Percentiles rank a stretch among this genome's conserved stretches.
These are phyloP conservation scores for Psophia crepitans DNA, from an alignment of 2,113 vertebrate species.

Conservation along the genomic window DNA sequence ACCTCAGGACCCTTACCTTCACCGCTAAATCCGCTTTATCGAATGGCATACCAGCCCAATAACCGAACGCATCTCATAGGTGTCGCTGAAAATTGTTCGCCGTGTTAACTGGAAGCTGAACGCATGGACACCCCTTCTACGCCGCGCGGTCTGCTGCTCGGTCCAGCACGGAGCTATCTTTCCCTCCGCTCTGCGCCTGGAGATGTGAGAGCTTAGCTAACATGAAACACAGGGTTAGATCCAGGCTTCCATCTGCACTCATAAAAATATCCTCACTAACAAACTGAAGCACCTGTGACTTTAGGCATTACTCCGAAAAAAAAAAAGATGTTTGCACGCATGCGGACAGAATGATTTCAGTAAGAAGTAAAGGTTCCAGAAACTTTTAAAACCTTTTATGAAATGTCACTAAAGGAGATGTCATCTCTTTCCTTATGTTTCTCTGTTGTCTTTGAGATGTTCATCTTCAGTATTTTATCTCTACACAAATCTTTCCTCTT, in stretches of 20 bases:
- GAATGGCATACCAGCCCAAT: background rate
- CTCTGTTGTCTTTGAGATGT: background rate
- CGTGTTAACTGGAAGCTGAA: background rate
- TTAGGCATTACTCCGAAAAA: background rate
- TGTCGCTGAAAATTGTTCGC: slow-evolving; percentile 37
- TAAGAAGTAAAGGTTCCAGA: background rate
- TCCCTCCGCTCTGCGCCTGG: background rate
- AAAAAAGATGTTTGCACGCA: background rate
- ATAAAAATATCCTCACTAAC: background rate
- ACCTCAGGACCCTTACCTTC: slow-evolving; percentile 35
- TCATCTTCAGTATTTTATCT: background rate
- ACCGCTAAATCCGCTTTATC: background rate
- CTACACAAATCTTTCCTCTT: background rate
- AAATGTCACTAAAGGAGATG: background rate
- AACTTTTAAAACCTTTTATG: background rate
- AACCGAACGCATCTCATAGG: background rate
- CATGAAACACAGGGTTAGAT: background rate
- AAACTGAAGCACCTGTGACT: slow-evolving; percentile 16
- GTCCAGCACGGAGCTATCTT: background rate
- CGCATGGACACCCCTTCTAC: background rate
- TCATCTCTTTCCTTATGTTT: background rate
- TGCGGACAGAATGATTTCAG: background rate
- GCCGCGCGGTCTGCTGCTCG: accelerated
- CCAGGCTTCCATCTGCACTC: background rate
- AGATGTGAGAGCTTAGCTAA: background rate